Percentiles rank a stretch among this genome's conserved stretches.
Evolutionary conservation across 2,113 vertebrate species (phyloP).

Genomic region (Chaetura pelagica): DNA sequence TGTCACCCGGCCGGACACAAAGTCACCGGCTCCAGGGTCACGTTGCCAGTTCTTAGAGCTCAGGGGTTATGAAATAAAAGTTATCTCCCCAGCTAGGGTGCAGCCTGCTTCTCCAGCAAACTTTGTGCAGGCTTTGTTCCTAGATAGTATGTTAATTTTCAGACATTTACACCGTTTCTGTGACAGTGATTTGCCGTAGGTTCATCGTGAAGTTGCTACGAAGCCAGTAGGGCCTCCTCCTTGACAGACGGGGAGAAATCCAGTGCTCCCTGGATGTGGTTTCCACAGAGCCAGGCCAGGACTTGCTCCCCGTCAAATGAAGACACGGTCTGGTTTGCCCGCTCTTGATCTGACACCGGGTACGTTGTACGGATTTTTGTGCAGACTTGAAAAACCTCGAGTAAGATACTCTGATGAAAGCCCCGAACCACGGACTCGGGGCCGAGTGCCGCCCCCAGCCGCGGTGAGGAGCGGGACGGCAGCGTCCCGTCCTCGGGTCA

Average conservation of each 20-base stretch:
- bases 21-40: too few relatives aligned
- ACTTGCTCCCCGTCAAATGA: not conserved
- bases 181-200: not conserved
- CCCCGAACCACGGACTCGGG: not conserved
- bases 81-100: accelerated
- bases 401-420: not conserved
- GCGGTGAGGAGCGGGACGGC: not conserved
- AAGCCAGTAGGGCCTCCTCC: not conserved
- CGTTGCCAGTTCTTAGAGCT: too few relatives aligned
- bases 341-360: accelerated
- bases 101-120: not conserved
- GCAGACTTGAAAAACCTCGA: not conserved
- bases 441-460: not conserved
- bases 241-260: not conserved
- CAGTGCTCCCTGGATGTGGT: not conserved
- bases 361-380: not conserved
- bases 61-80: too few relatives aligned
- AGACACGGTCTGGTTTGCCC: not conserved
- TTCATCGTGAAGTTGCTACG: too few relatives aligned
- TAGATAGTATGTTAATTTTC: accelerated
- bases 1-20: too few relatives aligned
- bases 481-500: too few relatives aligned
- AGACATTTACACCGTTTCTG: not conserved
- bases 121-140: not conserved
- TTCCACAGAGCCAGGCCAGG: not conserved